phyloP scores from a whole-genome alignment of 2,797 vertebrate species.

The Microcaecilia unicolor region DNA sequence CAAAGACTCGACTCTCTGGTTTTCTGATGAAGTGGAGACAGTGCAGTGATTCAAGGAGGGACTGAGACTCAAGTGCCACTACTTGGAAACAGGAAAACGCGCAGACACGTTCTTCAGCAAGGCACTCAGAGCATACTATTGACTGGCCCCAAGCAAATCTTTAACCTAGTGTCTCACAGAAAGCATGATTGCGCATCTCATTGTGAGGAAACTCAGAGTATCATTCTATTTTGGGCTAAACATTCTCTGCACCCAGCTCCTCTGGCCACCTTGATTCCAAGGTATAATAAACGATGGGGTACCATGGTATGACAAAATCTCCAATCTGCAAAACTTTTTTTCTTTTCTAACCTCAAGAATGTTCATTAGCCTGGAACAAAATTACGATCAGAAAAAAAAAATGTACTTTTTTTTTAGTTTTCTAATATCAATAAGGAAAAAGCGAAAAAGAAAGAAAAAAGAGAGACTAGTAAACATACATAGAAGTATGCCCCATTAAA shows the following conservation, averaged over 20 bases:
- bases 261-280: slow-evolving; percentile 13
- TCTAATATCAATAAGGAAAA: too few species aligned
- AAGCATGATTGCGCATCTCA: slow-evolving; percentile 56
- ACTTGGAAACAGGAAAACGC: slow-evolving; percentile 44
- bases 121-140: slow-evolving; percentile 45
- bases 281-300: slow-evolving; percentile 14
- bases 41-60: slow-evolving; percentile 47
- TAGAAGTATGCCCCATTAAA: too few species aligned
- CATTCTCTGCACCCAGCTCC: slow-evolving; percentile 9
- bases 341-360: too few species aligned
- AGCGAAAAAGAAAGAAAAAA: too few species aligned
- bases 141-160: slow-evolving; percentile 53
- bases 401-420: too few species aligned
- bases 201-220: slow-evolving; percentile 26
- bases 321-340: too few species aligned
- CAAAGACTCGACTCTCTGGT: slow-evolving; percentile 46
- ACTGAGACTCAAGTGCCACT: slow-evolving; percentile 41
- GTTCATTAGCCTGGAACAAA: too few species aligned
- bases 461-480: too few species aligned
- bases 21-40: slow-evolving; percentile 58
- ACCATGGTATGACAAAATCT: too few species aligned
- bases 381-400: too few species aligned
- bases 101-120: slow-evolving; percentile 43
- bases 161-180: slow-evolving; percentile 40
- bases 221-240: slow-evolving; percentile 32